phyloP scores from a whole-genome alignment of 2,113 vertebrate species.

The Centrocercus urophasianus region DNA sequence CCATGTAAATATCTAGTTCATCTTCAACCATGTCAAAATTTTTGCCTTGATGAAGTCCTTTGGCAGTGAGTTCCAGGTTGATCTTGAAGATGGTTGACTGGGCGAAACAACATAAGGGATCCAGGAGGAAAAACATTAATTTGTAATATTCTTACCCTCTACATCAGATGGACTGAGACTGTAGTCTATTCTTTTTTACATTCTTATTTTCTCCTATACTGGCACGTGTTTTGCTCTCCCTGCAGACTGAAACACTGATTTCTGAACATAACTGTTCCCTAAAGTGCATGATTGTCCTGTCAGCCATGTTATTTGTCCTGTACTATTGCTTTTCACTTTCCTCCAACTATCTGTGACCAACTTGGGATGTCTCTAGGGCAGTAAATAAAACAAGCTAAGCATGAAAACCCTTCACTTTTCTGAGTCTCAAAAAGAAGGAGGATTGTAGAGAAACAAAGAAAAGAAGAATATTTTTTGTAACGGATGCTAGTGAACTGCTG shows the following conservation, averaged over 20 bases:
- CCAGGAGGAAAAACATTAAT: neutral
- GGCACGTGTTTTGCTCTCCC: neutral
- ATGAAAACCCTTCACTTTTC: neutral
- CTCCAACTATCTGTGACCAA: neutral
- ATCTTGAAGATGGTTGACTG: neutral
- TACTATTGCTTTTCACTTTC: conserved; percentile 1
- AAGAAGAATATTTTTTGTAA: neutral
- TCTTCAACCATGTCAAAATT: neutral
- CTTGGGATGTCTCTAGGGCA: neutral
- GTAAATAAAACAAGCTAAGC: conserved; percentile 21
- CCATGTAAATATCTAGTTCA: neutral
- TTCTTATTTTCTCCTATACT: neutral
- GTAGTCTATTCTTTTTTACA: neutral
- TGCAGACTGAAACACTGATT: neutral
- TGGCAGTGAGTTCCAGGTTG: neutral
- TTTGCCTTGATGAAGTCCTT: neutral
- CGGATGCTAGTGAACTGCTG: conserved; percentile 6
- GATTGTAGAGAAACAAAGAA: neutral
- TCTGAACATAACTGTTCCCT: neutral
- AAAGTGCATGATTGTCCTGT: neutral
- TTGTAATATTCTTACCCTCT: neutral
- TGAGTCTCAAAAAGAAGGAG: neutral
- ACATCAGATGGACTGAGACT: neutral
- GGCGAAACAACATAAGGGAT: neutral
- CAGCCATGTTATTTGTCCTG: neutral